Conservation (phyloP, 2,888 invertebrate genomes). For the Latrodectus hesperus region DNA sequence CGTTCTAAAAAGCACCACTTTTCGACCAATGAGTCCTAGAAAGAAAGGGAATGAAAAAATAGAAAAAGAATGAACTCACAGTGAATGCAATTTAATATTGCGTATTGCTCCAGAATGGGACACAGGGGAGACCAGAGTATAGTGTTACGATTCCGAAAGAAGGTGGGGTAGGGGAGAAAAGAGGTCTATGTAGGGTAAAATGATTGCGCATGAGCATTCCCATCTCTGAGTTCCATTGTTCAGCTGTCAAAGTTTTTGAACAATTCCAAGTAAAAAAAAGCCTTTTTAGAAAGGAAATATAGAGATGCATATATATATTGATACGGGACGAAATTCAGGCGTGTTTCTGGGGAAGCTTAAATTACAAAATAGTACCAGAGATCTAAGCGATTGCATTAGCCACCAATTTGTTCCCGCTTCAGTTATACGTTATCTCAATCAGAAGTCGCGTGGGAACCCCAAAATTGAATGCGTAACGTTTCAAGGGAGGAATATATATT, state of each 20-base stretch:
- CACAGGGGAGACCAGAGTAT: slow-evolving; percentile 51
- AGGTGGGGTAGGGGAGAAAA: not conserved
- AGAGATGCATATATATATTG: slow-evolving; percentile 22
- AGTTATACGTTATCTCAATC: slow-evolving; percentile 38
- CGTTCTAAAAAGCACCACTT: slow-evolving; percentile 32
- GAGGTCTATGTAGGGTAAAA: not conserved
- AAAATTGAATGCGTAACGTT: slow-evolving; percentile 48
- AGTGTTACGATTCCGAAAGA: slow-evolving; percentile 42
- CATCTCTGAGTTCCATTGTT: slow-evolving; percentile 40
- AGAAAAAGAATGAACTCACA: not conserved
- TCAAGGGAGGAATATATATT: slow-evolving; percentile 27
- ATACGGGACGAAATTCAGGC: slow-evolving; percentile 21
- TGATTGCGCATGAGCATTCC: slow-evolving; percentile 44
- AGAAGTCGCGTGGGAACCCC: slow-evolving; percentile 54
- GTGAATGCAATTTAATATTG: slow-evolving; percentile 69
- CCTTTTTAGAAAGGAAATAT: slow-evolving; percentile 1
- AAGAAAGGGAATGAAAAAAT: not conserved
- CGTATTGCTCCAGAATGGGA: slow-evolving; percentile 58
- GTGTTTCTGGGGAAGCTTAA: slow-evolving; percentile 49
- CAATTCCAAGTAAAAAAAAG: slow-evolving; percentile 18
- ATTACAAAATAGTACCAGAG: slow-evolving; percentile 53
- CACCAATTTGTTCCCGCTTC: slow-evolving; percentile 28
- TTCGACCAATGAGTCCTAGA: slow-evolving; percentile 19
- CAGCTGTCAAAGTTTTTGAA: slow-evolving; percentile 64
- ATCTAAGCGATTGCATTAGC: slow-evolving; percentile 57